Conservation (phyloP, 2,888 invertebrate genomes). For the Drosophila testacea region DNA sequence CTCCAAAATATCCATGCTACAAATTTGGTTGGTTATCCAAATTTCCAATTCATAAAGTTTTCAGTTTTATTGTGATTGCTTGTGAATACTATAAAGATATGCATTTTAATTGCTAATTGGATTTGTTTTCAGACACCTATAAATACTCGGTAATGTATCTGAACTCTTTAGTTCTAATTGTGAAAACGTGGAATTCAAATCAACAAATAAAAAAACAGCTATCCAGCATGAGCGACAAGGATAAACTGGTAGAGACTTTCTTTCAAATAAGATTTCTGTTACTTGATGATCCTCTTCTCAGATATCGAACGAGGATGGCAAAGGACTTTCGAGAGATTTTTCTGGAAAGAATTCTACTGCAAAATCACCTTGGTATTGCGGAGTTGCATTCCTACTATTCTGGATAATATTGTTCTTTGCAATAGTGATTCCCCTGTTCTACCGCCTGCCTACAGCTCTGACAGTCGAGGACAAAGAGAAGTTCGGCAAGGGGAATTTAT, state of each 20-base stretch:
- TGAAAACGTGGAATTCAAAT: slow-evolving; percentile 10
- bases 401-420: slow-evolving; percentile 76
- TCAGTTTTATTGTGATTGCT: not conserved
- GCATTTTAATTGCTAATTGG: slow-evolving; percentile 7
- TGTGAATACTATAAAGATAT: slow-evolving; percentile 33
- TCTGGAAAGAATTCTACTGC: not conserved
- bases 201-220: no score
- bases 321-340: not conserved
- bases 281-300: not conserved
- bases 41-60: not conserved
- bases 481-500: slow-evolving; percentile 86
- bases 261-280: not conserved
- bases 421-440: slow-evolving; percentile 66
- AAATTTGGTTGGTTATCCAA: slow-evolving; percentile 29
- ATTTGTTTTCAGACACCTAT: slow-evolving; percentile 13
- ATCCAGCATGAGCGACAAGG: slow-evolving; percentile 41
- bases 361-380: slow-evolving; percentile 65
- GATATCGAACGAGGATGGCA: slow-evolving; percentile 26
- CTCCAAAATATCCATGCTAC: not conserved
- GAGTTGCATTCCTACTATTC: slow-evolving; percentile 66
- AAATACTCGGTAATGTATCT: slow-evolving; percentile 20
- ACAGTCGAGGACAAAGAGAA: slow-evolving; percentile 53
- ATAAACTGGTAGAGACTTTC: slow-evolving; percentile 33
- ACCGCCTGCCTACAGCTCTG: slow-evolving; percentile 69
- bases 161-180: slow-evolving; percentile 22